Percentiles rank a stretch among this genome's conserved stretches.
phyloP scores from a whole-genome alignment of 2,888 invertebrate genomes.

The Agrotis clavis region DNA sequence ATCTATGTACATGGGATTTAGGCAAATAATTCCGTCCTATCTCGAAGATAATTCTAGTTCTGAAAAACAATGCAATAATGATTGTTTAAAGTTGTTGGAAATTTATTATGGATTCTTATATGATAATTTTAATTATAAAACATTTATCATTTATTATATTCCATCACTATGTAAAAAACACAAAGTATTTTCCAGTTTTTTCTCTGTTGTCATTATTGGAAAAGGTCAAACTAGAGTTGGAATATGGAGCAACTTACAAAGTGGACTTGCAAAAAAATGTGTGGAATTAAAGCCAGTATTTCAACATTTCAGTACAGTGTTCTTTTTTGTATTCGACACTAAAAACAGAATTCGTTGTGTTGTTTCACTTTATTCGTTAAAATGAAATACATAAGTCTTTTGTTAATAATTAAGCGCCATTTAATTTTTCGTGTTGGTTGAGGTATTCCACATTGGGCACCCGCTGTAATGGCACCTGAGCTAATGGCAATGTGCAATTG shows the following conservation, averaged over 20 bases:
- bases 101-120: slow-evolving; percentile 10
- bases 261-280: slow-evolving; percentile 58
- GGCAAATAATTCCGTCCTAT: background rate
- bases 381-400: slow-evolving; percentile 31
- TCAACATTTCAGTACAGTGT: slow-evolving; percentile 59
- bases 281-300: slow-evolving; percentile 64
- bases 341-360: slow-evolving; percentile 38
- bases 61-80: background rate
- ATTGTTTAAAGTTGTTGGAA: slow-evolving; percentile 6
- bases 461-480: no score
- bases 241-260: slow-evolving; percentile 70
- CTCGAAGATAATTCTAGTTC: background rate
- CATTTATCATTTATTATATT: slow-evolving; percentile 40
- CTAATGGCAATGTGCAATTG: no score
- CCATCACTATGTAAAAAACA: slow-evolving; percentile 37
- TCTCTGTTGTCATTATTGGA: slow-evolving; percentile 58
- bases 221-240: slow-evolving; percentile 72
- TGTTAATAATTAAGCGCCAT: slow-evolving; percentile 34
- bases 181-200: slow-evolving; percentile 57
- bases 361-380: slow-evolving; percentile 36
- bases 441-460: no score
- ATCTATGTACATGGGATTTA: background rate
- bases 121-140: slow-evolving; percentile 45
- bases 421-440: background rate
- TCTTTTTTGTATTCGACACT: slow-evolving; percentile 56